A percentile compares a stretch with the other conserved stretches of the same genome.
phyloP scores from a whole-genome alignment of 2,888 invertebrate genomes.

The Eupithecia vulgata region DNA sequence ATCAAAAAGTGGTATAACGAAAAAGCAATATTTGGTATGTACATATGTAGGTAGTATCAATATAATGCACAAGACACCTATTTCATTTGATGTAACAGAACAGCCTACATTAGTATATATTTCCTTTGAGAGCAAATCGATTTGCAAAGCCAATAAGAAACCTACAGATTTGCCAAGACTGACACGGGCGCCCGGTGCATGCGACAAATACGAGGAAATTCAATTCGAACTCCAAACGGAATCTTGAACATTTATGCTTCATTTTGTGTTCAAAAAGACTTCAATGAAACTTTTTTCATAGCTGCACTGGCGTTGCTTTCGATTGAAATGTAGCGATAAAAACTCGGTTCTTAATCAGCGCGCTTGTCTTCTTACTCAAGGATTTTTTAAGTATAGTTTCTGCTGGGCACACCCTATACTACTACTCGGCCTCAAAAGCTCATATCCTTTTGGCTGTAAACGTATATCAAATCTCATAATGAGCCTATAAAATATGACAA shows the following conservation, averaged over 20 bases:
- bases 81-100: background rate
- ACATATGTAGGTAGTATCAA: background rate
- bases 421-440: too few relatives aligned
- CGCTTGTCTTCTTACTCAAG: background rate
- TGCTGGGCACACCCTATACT: too few relatives aligned
- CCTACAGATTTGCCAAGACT: constrained; percentile 4
- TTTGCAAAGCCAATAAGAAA: constrained; percentile 13
- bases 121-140: constrained; percentile 7
- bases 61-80: background rate
- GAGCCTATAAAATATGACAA: too few relatives aligned
- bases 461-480: too few relatives aligned
- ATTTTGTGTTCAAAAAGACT: background rate
- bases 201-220: background rate
- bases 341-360: background rate
- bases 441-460: too few relatives aligned
- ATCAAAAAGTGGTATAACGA: background rate
- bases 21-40: background rate
- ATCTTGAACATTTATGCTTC: background rate
- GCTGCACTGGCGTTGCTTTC: background rate
- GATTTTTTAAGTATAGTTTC: background rate
- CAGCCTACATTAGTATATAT: background rate
- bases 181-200: background rate
- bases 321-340: background rate
- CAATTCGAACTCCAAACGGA: background rate
- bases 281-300: background rate